Evolutionary conservation across 2,888 invertebrate species (phyloP).

Genomic region (Drosophila hawaiiensis): DNA sequence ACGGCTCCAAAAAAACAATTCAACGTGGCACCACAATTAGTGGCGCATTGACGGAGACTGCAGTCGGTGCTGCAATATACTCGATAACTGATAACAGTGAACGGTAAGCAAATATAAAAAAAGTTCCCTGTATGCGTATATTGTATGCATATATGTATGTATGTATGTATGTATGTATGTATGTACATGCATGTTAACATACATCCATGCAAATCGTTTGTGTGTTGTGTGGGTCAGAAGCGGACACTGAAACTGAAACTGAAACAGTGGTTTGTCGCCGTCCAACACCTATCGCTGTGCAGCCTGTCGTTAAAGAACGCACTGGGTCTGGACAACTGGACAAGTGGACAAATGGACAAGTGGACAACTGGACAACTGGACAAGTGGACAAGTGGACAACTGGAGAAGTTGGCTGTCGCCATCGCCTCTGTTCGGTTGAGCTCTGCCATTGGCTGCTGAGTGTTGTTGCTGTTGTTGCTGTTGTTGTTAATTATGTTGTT

Average conservation of each 20-base stretch:
- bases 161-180: background rate
- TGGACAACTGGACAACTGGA: background rate
- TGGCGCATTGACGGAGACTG: background rate
- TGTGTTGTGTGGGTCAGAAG: background rate
- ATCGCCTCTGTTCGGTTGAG: slow-evolving; percentile 20
- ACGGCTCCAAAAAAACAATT: background rate
- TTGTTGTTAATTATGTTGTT: slow-evolving; percentile 82
- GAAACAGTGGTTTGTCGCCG: slow-evolving; percentile 1
- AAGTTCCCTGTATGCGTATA: background rate
- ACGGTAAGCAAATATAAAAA: background rate
- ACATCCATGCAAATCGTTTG: background rate
- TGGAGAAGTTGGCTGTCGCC: background rate
- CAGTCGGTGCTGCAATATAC: background rate
- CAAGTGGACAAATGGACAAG: background rate
- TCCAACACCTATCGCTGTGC: background rate
- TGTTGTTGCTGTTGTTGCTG: slow-evolving; percentile 32
- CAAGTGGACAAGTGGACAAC: background rate
- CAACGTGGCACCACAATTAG: background rate
- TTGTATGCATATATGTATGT: background rate
- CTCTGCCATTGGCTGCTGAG: slow-evolving; percentile 50
- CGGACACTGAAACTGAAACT: background rate
- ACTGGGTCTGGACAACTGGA: background rate
- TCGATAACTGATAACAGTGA: background rate
- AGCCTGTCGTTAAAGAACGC: slow-evolving; percentile 7
- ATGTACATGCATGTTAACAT: background rate